These are phyloP conservation scores for Athalia rosae DNA, from an alignment of 2,888 invertebrate genomes.

Conservation along the genomic window DNA sequence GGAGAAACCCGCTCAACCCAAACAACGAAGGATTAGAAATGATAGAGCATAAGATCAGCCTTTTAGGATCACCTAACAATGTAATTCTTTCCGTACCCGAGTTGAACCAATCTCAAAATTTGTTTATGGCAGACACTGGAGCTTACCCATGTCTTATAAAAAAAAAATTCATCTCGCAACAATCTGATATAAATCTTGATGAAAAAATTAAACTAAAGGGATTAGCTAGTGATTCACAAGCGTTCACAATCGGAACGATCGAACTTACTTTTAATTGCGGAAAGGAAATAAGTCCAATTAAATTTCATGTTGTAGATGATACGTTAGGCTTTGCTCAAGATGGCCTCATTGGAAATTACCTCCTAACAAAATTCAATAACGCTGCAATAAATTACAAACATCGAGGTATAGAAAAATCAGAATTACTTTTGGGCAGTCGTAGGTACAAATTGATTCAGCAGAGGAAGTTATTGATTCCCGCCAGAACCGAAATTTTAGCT, in stretches of 20 bases:
- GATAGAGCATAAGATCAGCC: not conserved
- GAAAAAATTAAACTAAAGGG: too few species aligned
- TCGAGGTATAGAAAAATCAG: not conserved
- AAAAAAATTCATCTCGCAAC: too few species aligned
- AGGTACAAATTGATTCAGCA: not conserved
- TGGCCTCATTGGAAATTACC: not conserved
- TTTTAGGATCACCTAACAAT: not conserved
- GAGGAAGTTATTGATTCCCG: not conserved
- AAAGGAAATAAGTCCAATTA: not conserved
- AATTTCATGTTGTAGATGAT: not conserved
- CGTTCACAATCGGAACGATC: too few species aligned
- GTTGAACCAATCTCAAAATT: constrained; percentile 3
- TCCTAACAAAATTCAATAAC: constrained; percentile 2
- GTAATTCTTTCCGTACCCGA: constrained; percentile 10
- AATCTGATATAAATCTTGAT: too few species aligned
- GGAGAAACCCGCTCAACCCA: not conserved
- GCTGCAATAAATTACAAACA: not conserved
- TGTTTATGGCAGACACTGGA: not conserved
- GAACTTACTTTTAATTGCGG: too few species aligned
- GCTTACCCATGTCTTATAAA: not conserved
- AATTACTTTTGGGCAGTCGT: not conserved
- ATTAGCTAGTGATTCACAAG: too few species aligned
- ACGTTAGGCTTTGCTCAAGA: not conserved
- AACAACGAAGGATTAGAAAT: not conserved
- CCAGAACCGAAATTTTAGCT: constrained; percentile 5